Evolutionary conservation across 2,888 invertebrate species (phyloP), one percentile per base, ranked within the genome.

Genomic region (Ophion ventricosus): DNA sequence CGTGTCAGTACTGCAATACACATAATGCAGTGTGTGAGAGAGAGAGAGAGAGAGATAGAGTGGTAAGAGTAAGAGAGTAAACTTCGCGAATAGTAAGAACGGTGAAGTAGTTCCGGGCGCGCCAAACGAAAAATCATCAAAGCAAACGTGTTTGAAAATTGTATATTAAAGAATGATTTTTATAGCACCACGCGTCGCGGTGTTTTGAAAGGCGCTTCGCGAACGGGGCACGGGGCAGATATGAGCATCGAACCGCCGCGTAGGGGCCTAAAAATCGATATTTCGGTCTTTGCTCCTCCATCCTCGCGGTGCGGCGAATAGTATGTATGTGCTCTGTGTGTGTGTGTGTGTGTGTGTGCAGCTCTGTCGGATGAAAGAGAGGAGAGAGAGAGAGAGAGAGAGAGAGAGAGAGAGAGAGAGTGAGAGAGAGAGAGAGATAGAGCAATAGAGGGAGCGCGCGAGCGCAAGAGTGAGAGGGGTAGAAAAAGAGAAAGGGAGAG

Each of bases 231-330:
- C 91, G 91, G 90, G 91, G 91, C 91, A 91, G 91, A 91, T 91
- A 91, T 91, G 90, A 92, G 92, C 93, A 92, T 92, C 92, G 91
- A 94, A 94, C 91, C 91, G 91, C 94, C 94, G 94, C 94, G 95
- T 95, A 95, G 94, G 95, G 94, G 95, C 95, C 92, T 94, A 94
- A 95, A 96, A 96, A 96, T 96, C 96, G 96, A 96, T 96, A 95
- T 94, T 95, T 95, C 95, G 95, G 94, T 94, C 94, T 94, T 94
- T 94, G 94, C 94, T 93, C 95, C 96, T 93, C 95, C 96, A 96
- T 96, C 96, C 96, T 96, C 88, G 83, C 88, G 83, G 72, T 83
- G 79, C 79, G 84, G 67, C 76, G 63, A 80, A 70, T n/a, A n/a
- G n/a, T n/a, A n/a, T n/a, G n/a, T n/a, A n/a, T n/a, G n/a, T n/a